Evolutionary conservation across 1,140 invertebrate genomes (phyloP), one percentile per base, ranked within the genome.

Genomic region (Eupristina koningsbergeri): DNA sequence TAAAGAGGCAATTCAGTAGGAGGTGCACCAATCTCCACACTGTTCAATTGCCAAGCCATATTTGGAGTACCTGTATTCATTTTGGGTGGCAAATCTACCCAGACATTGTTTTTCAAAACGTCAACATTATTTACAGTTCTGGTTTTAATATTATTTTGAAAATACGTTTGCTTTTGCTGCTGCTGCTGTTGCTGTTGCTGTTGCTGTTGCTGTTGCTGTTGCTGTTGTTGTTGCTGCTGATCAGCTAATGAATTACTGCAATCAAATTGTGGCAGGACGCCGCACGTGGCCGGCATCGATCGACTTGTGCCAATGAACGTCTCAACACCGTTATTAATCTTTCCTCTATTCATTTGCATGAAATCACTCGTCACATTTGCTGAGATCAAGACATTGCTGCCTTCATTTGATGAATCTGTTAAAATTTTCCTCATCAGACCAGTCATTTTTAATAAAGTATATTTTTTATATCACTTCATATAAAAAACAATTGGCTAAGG

Each of bases 321-420:
- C 36, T 75, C 69, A 50, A 31, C 76, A 11, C 45, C 47, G 17
- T 3, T 84, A 26, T 76, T n/a, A 19, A n/a, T 47, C 22, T 63
- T 79, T 71, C 31, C 77, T 22, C 80, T 78, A 61, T 39, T 81
- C 64, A 80, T 73, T 76, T 53, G 83, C 64, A 77, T 83, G 53
- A 83, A 81, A 85, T 61, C 85, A 39, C 85, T 87, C 77, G 86
- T 78, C 77, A 81, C n/a, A 74, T 78, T 86, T 58, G 88, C 83
- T 61, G 83, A 85, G 79, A 80, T 87, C 78, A 85, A 89, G 85
- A 86, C 84, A 76, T 81, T 77, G 71, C 86, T 89, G 87, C 86
- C 87, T 86, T 89, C 88, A 86, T 87, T 88, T 89, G 88, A 89
- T 85, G 83, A 88, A 85, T 86, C 90, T 91, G 41, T 26, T 58